These are phyloP conservation scores for Thinocorus orbignyianus DNA, from an alignment of 2,113 vertebrate species.

Conservation along the genomic window DNA sequence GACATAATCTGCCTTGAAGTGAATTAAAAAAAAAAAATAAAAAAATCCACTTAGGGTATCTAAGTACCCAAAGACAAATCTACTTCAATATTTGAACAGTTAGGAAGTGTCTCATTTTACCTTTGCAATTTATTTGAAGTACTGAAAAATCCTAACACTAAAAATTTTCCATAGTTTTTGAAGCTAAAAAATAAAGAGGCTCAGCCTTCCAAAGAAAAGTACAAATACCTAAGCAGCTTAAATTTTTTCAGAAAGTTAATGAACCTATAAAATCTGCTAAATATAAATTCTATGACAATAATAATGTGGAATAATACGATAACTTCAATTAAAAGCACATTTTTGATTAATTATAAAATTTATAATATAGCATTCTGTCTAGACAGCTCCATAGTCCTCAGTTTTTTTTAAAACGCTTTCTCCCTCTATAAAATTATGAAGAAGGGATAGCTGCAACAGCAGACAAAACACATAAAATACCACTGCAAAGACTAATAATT, in stretches of 20 bases:
- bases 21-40: background rate
- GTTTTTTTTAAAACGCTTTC: background rate
- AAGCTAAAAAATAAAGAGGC: background rate
- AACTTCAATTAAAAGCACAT: background rate
- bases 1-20: background rate
- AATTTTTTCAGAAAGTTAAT: background rate
- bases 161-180: background rate
- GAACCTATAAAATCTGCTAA: background rate
- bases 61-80: background rate
- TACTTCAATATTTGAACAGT: background rate
- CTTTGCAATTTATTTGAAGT: background rate
- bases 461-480: background rate
- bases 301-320: background rate
- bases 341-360: background rate
- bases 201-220: background rate
- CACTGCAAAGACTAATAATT: background rate
- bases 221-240: background rate
- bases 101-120: background rate
- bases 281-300: background rate
- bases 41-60: background rate
- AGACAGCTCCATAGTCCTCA: background rate
- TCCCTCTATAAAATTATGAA: background rate
- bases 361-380: background rate
- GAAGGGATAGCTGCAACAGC: background rate
- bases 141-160: background rate